phyloP scores from a whole-genome alignment of 2,888 invertebrate genomes.

The Alviniconcha strummeri region DNA sequence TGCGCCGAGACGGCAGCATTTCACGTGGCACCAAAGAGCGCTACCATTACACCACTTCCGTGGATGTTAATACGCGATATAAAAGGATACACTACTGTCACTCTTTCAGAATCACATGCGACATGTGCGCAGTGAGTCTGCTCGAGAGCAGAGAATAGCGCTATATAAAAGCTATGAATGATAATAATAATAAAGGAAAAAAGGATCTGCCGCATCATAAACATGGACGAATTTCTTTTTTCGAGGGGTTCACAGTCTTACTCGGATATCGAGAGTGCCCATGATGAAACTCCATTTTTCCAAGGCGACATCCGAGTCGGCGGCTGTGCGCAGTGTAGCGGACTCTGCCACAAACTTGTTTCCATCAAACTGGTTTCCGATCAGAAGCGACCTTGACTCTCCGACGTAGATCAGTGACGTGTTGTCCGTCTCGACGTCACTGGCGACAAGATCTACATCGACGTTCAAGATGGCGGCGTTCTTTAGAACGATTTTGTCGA shows the following conservation, averaged over 20 bases:
- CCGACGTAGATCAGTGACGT: conserved; percentile 40
- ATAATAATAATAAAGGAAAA: too few species aligned
- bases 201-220: too few species aligned
- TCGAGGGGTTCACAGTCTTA: background rate
- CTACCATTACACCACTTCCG: too few species aligned
- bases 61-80: too few species aligned
- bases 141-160: too few species aligned
- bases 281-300: conserved; percentile 37
- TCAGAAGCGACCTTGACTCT: conserved; percentile 23
- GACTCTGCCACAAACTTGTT: conserved; percentile 36
- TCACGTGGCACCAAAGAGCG: too few species aligned
- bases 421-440: conserved; percentile 40
- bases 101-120: too few species aligned
- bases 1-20: too few species aligned
- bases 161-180: too few species aligned
- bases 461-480: conserved; percentile 47
- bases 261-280: conserved; percentile 37
- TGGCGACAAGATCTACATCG: conserved; percentile 30
- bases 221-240: too few species aligned
- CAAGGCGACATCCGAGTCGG: conserved; percentile 31
- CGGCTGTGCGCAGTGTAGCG: conserved; percentile 39
- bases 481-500: conserved; percentile 42
- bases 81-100: too few species aligned
- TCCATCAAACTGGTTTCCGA: conserved; percentile 35
- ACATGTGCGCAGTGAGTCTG: too few species aligned